Evolutionary conservation across 2,888 invertebrate species (phyloP).

Genomic region (Heliconius erato): DNA sequence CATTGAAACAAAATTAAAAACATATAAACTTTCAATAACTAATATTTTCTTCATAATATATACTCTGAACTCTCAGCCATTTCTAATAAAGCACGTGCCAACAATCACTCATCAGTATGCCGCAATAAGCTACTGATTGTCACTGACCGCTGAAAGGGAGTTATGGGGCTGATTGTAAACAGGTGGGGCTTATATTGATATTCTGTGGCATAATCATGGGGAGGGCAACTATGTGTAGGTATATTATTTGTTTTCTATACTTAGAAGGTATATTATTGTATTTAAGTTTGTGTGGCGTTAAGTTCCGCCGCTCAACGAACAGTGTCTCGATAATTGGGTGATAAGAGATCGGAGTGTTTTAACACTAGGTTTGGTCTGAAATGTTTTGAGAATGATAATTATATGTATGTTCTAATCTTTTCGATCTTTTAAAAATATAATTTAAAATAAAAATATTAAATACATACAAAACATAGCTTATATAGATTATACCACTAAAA

Average conservation of each 20-base stretch:
- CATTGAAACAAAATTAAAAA: not conserved
- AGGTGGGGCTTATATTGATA: constrained; percentile 1
- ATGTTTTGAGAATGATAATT: too few relatives aligned
- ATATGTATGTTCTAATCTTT: too few relatives aligned
- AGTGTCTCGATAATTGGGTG: not conserved
- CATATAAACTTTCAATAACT: not conserved
- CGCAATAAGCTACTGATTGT: constrained; percentile 53
- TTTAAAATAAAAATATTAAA: too few relatives aligned
- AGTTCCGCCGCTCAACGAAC: not conserved
- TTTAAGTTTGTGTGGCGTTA: not conserved
- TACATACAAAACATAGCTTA: not conserved
- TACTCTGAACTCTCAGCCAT: not conserved
- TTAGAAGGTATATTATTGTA: not conserved
- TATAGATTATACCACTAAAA: not conserved
- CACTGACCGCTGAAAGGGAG: constrained; percentile 44
- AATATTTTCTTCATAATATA: not conserved
- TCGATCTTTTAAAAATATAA: too few relatives aligned
- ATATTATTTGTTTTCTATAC: not conserved
- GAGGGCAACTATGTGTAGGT: not conserved
- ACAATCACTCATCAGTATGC: constrained; percentile 59
- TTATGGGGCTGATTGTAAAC: constrained; percentile 29
- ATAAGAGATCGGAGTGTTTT: too few relatives aligned
- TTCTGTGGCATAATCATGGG: constrained; percentile 8
- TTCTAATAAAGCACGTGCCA: constrained; percentile 38
- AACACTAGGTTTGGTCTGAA: too few relatives aligned